Evolutionary conservation across 2,888 invertebrate genomes (phyloP).

Genomic region (Dyspetes luteomarginatus): DNA sequence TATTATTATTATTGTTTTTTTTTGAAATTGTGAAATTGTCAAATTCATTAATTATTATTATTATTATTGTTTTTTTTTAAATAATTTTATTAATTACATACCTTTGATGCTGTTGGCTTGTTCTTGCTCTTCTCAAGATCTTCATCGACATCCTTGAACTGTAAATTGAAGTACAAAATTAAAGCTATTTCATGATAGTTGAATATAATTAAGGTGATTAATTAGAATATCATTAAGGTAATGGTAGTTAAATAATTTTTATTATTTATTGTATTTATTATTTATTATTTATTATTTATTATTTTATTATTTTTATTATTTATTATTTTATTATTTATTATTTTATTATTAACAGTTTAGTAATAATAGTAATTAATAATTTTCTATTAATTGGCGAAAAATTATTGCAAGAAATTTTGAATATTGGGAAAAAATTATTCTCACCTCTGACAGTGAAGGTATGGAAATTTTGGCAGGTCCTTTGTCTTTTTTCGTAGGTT

Average conservation of each 20-base stretch:
- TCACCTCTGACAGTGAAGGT: conserved; percentile 88
- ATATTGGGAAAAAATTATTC: conserved; percentile 18
- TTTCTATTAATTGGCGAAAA: too few relatives aligned
- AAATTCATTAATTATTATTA: conserved; percentile 68
- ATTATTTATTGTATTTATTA: too few relatives aligned
- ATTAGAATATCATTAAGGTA: background rate
- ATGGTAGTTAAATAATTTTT: conserved; percentile 1
- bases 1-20: conserved; percentile 3
- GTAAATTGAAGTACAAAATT: conserved; percentile 73
- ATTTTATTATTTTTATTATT: too few relatives aligned
- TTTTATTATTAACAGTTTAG: too few relatives aligned
- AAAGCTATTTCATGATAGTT: too few relatives aligned
- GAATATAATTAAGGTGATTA: too few relatives aligned
- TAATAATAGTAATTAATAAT: too few relatives aligned
- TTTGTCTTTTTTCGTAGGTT: conserved; percentile 78
- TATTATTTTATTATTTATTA: too few relatives aligned
- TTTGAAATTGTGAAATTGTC: conserved; percentile 47
- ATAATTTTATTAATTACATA: conserved; percentile 78
- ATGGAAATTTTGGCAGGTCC: conserved; percentile 87
- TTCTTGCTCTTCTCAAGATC: conserved; percentile 83
- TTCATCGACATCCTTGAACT: conserved; percentile 87
- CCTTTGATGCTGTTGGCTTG: conserved; percentile 84
- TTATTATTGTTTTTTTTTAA: conserved; percentile 51
- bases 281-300: too few relatives aligned
- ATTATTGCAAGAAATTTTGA: background rate